phyloP scores from a whole-genome alignment of 2,113 vertebrate genomes.

The Euleptes europaea region DNA sequence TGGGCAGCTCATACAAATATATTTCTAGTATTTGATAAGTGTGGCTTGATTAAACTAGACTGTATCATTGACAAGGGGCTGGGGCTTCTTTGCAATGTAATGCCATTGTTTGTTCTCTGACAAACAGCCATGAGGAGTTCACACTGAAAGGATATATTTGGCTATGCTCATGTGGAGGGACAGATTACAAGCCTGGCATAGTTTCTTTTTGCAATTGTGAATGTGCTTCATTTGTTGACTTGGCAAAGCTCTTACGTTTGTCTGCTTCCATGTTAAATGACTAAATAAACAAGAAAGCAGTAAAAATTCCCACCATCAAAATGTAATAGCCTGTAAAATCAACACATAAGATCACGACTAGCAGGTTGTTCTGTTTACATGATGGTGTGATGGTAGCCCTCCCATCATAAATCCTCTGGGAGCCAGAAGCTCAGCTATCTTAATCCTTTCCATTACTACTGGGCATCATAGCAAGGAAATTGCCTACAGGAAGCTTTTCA shows the following conservation, averaged over 20 bases:
- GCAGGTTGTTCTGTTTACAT: slow-evolving; percentile 16
- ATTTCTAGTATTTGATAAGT: not conserved
- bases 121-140: not conserved
- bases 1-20: no score
- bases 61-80: not conserved
- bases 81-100: not conserved
- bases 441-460: not conserved
- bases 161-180: no score
- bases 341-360: not conserved
- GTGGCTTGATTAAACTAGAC: not conserved
- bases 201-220: not conserved
- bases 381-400: not conserved
- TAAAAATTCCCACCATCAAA: slow-evolving; percentile 15
- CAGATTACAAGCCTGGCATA: not conserved
- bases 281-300: not conserved
- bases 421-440: not conserved
- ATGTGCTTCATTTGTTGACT: slow-evolving; percentile 11
- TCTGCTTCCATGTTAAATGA: not conserved
- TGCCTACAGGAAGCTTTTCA: not conserved
- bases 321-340: slow-evolving; percentile 24
- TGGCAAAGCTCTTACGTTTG: not conserved
- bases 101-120: not conserved
- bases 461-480: not conserved
- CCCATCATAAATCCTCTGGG: not conserved
- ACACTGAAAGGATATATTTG: not conserved